Evolutionary conservation across 2,113 vertebrate species (phyloP).

Genomic region (Connochaetes taurinus): DNA sequence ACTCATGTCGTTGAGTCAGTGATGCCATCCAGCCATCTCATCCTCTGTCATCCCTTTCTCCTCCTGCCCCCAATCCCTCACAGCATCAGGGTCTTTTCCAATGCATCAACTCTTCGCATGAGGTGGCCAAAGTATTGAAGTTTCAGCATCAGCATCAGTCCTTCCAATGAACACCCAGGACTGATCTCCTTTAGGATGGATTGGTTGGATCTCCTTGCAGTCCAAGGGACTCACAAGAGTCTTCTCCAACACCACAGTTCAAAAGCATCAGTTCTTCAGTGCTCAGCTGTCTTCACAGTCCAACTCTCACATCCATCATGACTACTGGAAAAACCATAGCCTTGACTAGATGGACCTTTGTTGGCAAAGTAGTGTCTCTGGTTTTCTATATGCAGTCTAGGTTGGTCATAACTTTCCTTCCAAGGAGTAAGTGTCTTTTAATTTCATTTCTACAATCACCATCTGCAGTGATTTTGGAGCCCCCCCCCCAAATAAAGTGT

Average conservation of each 20-base stretch:
- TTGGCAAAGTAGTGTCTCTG: not conserved
- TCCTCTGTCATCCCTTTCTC: rapidly evolving
- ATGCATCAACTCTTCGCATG: not conserved
- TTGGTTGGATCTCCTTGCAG: not conserved
- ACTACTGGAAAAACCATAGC: not conserved
- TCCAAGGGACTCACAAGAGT: not conserved
- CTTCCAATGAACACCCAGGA: rapidly evolving
- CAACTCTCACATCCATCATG: not conserved
- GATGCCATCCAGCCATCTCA: not conserved
- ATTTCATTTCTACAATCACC: not conserved
- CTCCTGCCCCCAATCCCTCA: not conserved
- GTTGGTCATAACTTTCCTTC: not conserved
- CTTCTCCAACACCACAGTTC: not conserved
- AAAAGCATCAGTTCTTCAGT: not conserved
- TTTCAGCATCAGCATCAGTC: not conserved
- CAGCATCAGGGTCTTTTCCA: not conserved
- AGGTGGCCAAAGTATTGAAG: rapidly evolving
- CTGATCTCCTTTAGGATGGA: not conserved
- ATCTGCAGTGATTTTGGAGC: not conserved
- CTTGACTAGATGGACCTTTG: not conserved
- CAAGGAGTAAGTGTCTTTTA: not conserved
- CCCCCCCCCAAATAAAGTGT: not conserved
- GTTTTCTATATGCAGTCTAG: not conserved
- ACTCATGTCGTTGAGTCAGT: rapidly evolving
- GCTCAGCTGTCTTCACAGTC: rapidly evolving